Evolutionary conservation across 2,888 invertebrate genomes (phyloP).

Genomic region (Hydrotaea cyrtoneurina): DNA sequence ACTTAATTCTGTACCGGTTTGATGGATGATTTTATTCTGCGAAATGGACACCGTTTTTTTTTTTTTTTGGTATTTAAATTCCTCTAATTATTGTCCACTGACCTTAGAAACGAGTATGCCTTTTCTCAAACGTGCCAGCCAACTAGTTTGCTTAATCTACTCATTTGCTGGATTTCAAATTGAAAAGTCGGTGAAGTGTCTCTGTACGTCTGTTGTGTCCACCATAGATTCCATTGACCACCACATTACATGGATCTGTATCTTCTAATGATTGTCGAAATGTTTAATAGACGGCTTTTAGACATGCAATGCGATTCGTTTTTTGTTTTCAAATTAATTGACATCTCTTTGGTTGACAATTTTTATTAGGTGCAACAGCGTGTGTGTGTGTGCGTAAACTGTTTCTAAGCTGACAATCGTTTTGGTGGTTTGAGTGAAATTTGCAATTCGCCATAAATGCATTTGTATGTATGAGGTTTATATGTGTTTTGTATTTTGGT

Average conservation of each 20-base stretch:
- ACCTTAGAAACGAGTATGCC: constrained; percentile 6
- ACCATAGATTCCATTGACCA: neutral
- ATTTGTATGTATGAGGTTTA: too few species aligned
- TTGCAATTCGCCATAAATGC: constrained; percentile 10
- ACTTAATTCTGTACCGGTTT: neutral
- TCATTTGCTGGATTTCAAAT: neutral
- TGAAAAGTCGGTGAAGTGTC: neutral
- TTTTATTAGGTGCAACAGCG: constrained; percentile 1
- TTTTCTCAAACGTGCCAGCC: neutral
- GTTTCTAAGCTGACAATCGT: neutral
- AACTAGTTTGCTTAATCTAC: neutral
- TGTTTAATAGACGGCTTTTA: constrained; percentile 1
- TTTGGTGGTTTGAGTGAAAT: neutral
- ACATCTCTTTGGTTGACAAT: constrained; percentile 17
- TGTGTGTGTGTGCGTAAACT: neutral
- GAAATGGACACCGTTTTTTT: constrained; percentile 9
- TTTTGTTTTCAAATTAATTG: constrained; percentile 23
- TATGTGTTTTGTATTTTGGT: too few species aligned
- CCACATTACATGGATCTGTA: neutral
- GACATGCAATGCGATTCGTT: constrained; percentile 30
- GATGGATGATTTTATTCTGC: neutral
- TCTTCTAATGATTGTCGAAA: constrained; percentile 33
- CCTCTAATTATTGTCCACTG: constrained; percentile 28
- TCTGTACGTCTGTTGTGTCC: neutral
- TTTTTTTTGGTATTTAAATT: too few species aligned